A percentile compares a stretch with the other conserved stretches of the same genome.
Evolutionary conservation across 2,113 vertebrate species (phyloP).

Genomic region (Rhinoptilus africanus): DNA sequence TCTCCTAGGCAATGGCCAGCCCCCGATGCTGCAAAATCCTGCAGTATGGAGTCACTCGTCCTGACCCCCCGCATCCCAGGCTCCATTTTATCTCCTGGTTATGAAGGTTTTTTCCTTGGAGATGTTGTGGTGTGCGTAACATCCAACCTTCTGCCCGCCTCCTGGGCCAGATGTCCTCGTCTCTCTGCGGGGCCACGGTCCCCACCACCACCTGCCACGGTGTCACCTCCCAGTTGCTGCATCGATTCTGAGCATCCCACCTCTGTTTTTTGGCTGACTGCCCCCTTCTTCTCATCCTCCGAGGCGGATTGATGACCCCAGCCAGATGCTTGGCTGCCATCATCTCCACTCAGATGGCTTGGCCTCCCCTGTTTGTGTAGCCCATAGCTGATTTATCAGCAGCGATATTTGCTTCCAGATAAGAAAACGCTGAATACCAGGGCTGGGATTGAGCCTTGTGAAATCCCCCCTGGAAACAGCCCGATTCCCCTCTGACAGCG

Average conservation of each 20-base stretch:
- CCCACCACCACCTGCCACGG: accelerated
- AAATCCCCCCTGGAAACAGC: not conserved
- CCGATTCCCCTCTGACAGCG: not conserved
- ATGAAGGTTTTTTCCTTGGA: not conserved
- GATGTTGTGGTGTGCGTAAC: not conserved
- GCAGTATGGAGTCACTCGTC: not conserved
- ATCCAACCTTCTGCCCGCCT: not conserved
- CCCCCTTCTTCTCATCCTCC: not conserved
- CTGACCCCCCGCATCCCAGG: accelerated
- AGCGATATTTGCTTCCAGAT: not conserved
- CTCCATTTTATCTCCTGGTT: not conserved
- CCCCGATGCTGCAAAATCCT: not conserved
- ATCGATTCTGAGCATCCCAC: not conserved
- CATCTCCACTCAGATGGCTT: not conserved
- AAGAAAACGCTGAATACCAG: not conserved
- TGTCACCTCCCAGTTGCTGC: not conserved
- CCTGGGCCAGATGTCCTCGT: accelerated
- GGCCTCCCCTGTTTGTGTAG: not conserved
- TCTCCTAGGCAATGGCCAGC: not conserved
- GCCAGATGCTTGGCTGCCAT: not conserved
- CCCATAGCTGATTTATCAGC: not conserved
- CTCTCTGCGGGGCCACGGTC: accelerated
- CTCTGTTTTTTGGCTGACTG: not conserved
- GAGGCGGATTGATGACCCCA: not conserved
- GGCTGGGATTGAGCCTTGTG: not conserved